phyloP scores from a whole-genome alignment of 2,888 invertebrate species.

The Sclerodermus sp. region DNA sequence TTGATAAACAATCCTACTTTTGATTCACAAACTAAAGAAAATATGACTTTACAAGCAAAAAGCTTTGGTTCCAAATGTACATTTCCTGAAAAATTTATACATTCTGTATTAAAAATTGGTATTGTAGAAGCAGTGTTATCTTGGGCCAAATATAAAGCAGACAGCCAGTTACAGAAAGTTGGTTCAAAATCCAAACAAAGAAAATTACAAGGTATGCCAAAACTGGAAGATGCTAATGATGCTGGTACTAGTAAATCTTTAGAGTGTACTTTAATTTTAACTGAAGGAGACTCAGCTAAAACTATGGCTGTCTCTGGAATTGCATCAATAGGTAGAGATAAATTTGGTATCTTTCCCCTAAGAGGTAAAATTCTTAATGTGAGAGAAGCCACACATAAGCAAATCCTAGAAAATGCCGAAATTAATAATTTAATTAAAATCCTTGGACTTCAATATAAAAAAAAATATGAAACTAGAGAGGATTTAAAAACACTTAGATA shows the following conservation, averaged over 20 bases:
- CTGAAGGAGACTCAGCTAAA: slow-evolving; percentile 99
- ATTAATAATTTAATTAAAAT: slow-evolving; percentile 97
- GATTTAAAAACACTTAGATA: slow-evolving; percentile 90
- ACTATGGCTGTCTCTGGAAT: slow-evolving; percentile 95
- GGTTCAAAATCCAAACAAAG: slow-evolving; percentile 81
- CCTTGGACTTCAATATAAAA: slow-evolving; percentile 93
- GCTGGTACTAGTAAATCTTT: slow-evolving; percentile 87
- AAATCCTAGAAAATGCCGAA: slow-evolving; percentile 95
- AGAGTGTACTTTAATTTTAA: slow-evolving; percentile 93
- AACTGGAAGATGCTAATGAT: slow-evolving; percentile 97
- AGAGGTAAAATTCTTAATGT: slow-evolving; percentile 93
- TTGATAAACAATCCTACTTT: slow-evolving; percentile 98
- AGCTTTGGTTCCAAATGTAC: slow-evolving; percentile 93
- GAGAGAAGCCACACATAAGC: slow-evolving; percentile 95
- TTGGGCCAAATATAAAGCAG: slow-evolving; percentile 96
- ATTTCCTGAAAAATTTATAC: slow-evolving; percentile 85
- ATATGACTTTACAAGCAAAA: slow-evolving; percentile 94
- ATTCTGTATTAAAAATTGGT: slow-evolving; percentile 74
- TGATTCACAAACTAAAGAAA: slow-evolving; percentile 99
- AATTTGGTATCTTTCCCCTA: slow-evolving; percentile 95
- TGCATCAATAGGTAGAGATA: slow-evolving; percentile 89
- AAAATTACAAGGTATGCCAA: slow-evolving; percentile 90
- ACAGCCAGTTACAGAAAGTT: slow-evolving; percentile 85
- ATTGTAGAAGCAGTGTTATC: slow-evolving; percentile 91
- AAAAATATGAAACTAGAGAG: slow-evolving; percentile 82